Conservation (phyloP, 2,888 invertebrate species). For the Serripes groenlandicus region DNA sequence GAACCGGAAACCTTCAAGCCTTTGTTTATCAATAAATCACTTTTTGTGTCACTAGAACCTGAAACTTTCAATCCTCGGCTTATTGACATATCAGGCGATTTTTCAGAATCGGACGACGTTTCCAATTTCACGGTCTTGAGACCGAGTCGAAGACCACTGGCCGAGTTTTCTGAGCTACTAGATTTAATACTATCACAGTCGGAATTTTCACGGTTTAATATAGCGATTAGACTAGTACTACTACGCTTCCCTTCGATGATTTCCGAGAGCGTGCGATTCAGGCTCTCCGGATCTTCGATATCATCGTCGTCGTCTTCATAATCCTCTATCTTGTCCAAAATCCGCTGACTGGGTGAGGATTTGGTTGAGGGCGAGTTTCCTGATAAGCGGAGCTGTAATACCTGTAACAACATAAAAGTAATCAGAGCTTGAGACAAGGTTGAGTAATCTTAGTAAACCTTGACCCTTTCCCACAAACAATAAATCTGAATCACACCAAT, state of each 20-base stretch:
- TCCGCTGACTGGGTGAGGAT: conserved; percentile 44
- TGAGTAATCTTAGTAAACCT: too few relatives aligned
- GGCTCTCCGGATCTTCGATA: conserved; percentile 79
- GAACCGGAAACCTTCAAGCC: neutral
- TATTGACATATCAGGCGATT: too few relatives aligned
- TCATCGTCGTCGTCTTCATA: conserved; percentile 76
- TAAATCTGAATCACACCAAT: too few relatives aligned
- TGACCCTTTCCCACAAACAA: too few relatives aligned
- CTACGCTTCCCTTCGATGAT: conserved; percentile 80
- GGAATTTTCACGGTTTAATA: conserved; percentile 61
- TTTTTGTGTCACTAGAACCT: neutral
- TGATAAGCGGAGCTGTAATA: conserved; percentile 83
- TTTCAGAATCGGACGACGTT: neutral
- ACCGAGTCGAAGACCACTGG: conserved; percentile 3
- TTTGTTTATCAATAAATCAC: neutral
- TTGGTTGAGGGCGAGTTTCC: conserved; percentile 64
- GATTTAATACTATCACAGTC: conserved; percentile 67
- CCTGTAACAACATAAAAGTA: conserved; percentile 69
- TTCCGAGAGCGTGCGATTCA: conserved; percentile 80
- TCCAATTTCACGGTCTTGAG: conserved; percentile 2
- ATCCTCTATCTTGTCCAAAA: conserved; percentile 63
- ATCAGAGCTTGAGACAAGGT: too few relatives aligned
- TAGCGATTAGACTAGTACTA: conserved; percentile 61
- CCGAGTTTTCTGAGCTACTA: conserved; percentile 59
- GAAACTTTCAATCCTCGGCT: too few relatives aligned